phyloP scores from a whole-genome alignment of 2,888 invertebrate species.

The Clostera curtula region DNA sequence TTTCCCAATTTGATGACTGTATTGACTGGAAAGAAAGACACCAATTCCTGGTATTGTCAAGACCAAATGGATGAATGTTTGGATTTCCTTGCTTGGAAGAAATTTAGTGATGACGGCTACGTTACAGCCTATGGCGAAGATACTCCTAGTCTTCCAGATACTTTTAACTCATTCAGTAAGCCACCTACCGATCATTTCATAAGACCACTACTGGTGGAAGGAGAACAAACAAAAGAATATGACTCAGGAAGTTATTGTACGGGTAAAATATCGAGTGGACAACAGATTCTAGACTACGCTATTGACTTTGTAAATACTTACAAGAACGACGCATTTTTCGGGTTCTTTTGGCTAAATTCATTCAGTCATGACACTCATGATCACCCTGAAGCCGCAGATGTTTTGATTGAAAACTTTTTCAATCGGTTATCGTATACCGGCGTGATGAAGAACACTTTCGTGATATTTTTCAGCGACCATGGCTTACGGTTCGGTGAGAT shows the following conservation, averaged over 20 bases:
- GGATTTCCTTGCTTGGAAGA: conserved; percentile 85
- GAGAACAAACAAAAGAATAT: conserved; percentile 65
- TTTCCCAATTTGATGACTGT: conserved; percentile 91
- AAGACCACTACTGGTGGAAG: conserved; percentile 81
- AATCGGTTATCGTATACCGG: conserved; percentile 64
- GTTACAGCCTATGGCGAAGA: conserved; percentile 87
- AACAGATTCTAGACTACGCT: conserved; percentile 79
- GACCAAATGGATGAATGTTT: conserved; percentile 73
- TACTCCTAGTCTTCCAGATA: conserved; percentile 75
- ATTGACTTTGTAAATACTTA: conserved; percentile 77
- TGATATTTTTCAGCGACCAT: conserved; percentile 85
- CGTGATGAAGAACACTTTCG: conserved; percentile 77
- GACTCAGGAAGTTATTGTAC: conserved; percentile 78
- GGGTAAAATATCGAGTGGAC: too few relatives aligned
- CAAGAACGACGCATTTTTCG: conserved; percentile 77
- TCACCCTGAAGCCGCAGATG: conserved; percentile 78
- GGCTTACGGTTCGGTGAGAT: conserved; percentile 83
- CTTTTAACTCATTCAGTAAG: conserved; percentile 79
- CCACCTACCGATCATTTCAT: conserved; percentile 88
- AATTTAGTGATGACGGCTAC: conserved; percentile 79
- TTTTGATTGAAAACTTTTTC: conserved; percentile 70
- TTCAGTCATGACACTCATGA: conserved; percentile 81
- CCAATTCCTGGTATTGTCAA: conserved; percentile 62
- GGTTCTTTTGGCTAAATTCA: conserved; percentile 84
- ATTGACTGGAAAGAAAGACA: conserved; percentile 78